Conservation (phyloP, 92 coral and sea anemone genomes). For the Porites lobata region DNA sequence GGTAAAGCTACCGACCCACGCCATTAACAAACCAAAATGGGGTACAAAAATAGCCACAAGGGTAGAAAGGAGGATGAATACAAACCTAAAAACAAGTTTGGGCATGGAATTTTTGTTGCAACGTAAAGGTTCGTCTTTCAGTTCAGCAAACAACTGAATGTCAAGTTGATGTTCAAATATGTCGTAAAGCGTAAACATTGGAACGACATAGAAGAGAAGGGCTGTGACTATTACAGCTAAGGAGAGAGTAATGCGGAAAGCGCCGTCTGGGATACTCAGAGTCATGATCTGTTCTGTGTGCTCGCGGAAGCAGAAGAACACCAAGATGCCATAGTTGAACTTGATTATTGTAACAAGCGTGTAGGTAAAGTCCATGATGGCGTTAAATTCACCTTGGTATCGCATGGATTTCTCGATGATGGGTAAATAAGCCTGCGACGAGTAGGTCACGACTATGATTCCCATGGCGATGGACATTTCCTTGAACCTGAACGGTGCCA, state of each 20-base stretch:
- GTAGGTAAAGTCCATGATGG: constrained; percentile 95
- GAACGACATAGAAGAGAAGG: constrained; percentile 88
- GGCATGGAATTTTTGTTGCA: constrained; percentile 74
- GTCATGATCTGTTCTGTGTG: constrained; percentile 96
- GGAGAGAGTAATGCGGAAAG: constrained; percentile 82
- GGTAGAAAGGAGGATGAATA: constrained; percentile 82
- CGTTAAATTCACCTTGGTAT: constrained; percentile 90
- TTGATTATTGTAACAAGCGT: constrained; percentile 89
- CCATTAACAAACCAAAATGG: constrained; percentile 91
- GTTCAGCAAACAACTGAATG: constrained; percentile 78
- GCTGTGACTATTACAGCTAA: constrained; percentile 86
- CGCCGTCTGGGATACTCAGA: constrained; percentile 80
- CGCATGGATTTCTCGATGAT: constrained; percentile 89
- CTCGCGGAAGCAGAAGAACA: constrained; percentile 87
- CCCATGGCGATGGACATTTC: constrained; percentile 94
- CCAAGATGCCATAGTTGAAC: constrained; percentile 91
- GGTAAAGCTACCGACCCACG: constrained; percentile 92
- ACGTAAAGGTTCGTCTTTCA: constrained; percentile 75
- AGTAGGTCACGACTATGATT: constrained; percentile 79
- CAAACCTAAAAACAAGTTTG: constrained; percentile 75
- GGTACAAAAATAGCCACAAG: constrained; percentile 92
- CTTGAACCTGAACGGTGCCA: constrained; percentile 79
- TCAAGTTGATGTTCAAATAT: constrained; percentile 90
- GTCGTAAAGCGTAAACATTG: constrained; percentile 91
- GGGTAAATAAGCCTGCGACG: constrained; percentile 90